A percentile compares a stretch with the other conserved stretches of the same genome.
These are phyloP conservation scores for Solenopsis fugax DNA, from an alignment of 1,140 invertebrate species.

Conservation along the genomic window DNA sequence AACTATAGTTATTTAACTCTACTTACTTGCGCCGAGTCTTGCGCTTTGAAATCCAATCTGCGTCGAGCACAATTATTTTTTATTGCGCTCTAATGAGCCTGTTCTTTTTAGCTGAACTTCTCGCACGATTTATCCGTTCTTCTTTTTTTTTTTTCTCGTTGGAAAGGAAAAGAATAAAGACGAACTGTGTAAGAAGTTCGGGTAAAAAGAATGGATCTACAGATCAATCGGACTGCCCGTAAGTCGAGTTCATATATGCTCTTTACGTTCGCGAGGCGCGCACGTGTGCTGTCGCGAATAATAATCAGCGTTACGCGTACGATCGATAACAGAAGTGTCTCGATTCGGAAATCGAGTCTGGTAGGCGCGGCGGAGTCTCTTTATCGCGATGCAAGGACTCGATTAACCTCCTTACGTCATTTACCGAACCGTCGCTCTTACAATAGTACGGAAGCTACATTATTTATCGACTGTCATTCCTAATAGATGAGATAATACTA, in stretches of 20 bases:
- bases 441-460: conserved; percentile 46
- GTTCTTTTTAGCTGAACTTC: no score
- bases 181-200: no score
- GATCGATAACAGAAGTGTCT: conserved; percentile 31
- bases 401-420: conserved; percentile 64
- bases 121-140: no score
- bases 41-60: neutral
- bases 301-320: conserved; percentile 16
- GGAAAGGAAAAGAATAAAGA: no score
- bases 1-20: conserved; percentile 26
- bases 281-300: neutral
- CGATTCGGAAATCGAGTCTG: conserved; percentile 58
- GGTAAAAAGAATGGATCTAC: no score
- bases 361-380: conserved; percentile 31
- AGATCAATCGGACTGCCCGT: neutral
- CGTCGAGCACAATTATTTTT: neutral
- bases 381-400: conserved; percentile 61
- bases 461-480: conserved; percentile 50
- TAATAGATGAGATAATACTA: conserved; percentile 55
- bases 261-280: no score
- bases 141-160: no score
- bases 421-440: conserved; percentile 45
- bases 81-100: neutral
- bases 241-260: neutral
- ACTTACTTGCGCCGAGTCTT: neutral